Evolutionary conservation across 1,140 invertebrate genomes (phyloP).

Genomic region (Tribolium madens): DNA sequence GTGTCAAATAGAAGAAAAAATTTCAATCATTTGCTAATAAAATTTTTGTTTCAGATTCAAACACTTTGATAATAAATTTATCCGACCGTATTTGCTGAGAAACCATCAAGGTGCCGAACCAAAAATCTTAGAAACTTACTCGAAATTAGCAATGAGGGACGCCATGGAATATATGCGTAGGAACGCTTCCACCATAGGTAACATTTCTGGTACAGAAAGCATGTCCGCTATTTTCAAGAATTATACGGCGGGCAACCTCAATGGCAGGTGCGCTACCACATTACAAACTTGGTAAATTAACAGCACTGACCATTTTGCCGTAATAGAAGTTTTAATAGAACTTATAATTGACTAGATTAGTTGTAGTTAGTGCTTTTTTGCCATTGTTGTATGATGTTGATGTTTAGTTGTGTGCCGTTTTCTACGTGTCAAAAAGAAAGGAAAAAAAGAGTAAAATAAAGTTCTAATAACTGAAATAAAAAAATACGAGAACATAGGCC

Average conservation of each 20-base stretch:
- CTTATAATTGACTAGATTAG: neutral
- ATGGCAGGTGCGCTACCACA: constrained; percentile 77
- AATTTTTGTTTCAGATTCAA: constrained; percentile 78
- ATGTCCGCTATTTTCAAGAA: constrained; percentile 91
- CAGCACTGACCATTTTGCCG: constrained; percentile 31
- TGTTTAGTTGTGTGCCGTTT: neutral
- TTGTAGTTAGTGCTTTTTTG: constrained; percentile 21
- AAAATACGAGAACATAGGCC: no score
- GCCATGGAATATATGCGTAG: constrained; percentile 91
- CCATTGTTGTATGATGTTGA: neutral
- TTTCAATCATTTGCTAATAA: no score
- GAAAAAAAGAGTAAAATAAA: no score
- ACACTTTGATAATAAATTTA: constrained; percentile 93
- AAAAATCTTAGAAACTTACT: constrained; percentile 95
- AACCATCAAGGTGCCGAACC: constrained; percentile 90
- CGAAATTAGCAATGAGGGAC: constrained; percentile 92
- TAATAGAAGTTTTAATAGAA: neutral
- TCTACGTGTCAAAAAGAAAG: neutral
- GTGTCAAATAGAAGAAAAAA: no score
- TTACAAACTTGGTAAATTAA: constrained; percentile 62
- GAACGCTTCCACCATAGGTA: constrained; percentile 85
- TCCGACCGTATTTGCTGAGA: constrained; percentile 87
- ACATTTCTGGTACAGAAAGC: constrained; percentile 86
- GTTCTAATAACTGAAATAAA: no score
- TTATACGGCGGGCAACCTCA: constrained; percentile 85